Evolutionary conservation across 1,140 invertebrate species (phyloP), one percentile per base, ranked within the genome.

Genomic region (Hestina assimilis): DNA sequence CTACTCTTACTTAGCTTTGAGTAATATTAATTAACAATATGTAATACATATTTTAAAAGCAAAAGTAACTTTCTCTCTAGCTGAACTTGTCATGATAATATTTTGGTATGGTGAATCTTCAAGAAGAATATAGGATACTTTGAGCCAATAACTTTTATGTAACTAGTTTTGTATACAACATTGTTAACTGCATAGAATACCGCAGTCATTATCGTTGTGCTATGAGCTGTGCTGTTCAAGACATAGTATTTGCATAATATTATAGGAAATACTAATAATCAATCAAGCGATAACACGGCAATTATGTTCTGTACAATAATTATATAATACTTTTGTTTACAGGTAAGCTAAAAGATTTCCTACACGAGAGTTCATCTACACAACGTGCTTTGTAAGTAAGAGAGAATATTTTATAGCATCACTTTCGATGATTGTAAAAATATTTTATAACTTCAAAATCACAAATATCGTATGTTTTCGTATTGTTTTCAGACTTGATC

Each of bases 331-430:
- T 29, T 20, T 41, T 42, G 9, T 42, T 53, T 42, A 38, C 50
- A 53, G 50, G 50, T 53, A 42, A 53, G 50, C 17, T 2, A 48
- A 31, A 20, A n/a, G n/a, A n/a, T n/a, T n/a, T n/a, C n/a, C n/a
- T n/a, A n/a, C n/a, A n/a, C n/a, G n/a, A n/a, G n/a, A n/a, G n/a
- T n/a, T n/a, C n/a, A n/a, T n/a, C n/a, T n/a, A n/a, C n/a, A n/a
- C n/a, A n/a, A n/a, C n/a, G n/a, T n/a, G 24, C n/a, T 9, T n/a
- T 9, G 24, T 28, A 28, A 28, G 24, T 28, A 28, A 28, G 5
- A 28, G n/a, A n/a, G n/a, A n/a, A n/a, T n/a, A n/a, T n/a, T n/a
- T n/a, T n/a, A n/a, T n/a, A n/a, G n/a, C n/a, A n/a, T n/a, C n/a
- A n/a, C n/a, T n/a, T n/a, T n/a, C n/a, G n/a, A n/a, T n/a, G n/a